These are phyloP conservation scores for Cinara cedri DNA, from an alignment of 2,888 invertebrate genomes.

Conservation along the genomic window DNA sequence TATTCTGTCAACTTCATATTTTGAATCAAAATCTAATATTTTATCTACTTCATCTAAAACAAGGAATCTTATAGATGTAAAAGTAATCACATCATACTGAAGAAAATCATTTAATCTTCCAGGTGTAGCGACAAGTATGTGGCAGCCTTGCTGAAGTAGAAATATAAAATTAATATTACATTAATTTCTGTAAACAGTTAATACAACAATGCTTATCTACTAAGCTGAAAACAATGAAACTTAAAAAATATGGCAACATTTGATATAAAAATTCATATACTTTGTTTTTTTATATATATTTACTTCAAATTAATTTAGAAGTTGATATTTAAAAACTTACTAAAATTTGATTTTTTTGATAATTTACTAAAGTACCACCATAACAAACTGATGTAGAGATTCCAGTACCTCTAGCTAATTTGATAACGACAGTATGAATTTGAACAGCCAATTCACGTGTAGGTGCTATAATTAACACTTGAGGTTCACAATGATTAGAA, in stretches of 20 bases:
- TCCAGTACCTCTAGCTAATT: conserved; percentile 78
- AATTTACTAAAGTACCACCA: conserved; percentile 82
- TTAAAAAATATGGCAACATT: no score
- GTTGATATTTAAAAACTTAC: not conserved
- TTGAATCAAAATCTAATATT: conserved; percentile 79
- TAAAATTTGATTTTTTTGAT: conserved; percentile 67
- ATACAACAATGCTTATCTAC: no score
- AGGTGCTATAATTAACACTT: conserved; percentile 85
- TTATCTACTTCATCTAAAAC: conserved; percentile 83
- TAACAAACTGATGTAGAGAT: conserved; percentile 79
- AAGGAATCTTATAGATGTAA: conserved; percentile 69
- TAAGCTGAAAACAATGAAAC: no score
- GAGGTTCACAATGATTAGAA: conserved; percentile 72
- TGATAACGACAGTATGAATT: conserved; percentile 82
- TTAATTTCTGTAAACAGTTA: no score
- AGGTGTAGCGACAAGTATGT: conserved; percentile 77
- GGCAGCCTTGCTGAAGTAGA: conserved; percentile 69
- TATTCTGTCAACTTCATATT: conserved; percentile 67
- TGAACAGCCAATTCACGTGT: conserved; percentile 93
- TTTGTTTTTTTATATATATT: no score
- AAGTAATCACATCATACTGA: conserved; percentile 66
- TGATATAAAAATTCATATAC: no score
- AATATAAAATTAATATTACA: not conserved
- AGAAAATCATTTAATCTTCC: conserved; percentile 75
- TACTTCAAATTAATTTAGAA: no score